Base-by-base conservation (phyloP, 1,140 invertebrate species). In the Bursaphelenchus mucronatus region DNA sequence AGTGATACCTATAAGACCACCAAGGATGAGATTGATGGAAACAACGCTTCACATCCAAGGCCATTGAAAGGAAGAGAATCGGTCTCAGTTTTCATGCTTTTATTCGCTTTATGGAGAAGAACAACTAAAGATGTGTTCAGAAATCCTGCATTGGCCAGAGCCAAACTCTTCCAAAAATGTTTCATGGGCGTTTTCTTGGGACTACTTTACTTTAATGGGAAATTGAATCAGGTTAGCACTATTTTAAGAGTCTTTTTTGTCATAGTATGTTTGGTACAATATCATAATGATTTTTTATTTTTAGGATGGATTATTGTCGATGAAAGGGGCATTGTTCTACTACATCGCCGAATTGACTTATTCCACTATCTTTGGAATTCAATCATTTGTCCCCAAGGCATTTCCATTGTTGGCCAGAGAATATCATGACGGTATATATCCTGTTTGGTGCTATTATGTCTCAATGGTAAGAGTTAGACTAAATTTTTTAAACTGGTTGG, bases 311-410 rank as follows among this genome's bases (percentile, higher is more conserved):
- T 67, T 83, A 6, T 64, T 72, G 52, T 82, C 80, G 67, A 72
- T 82, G 41, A 82, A 82, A 61, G 83, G 83, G 9, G 76, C 78
- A 8, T 68, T 83, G 40, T 84, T 83, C 66, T 76, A 69, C 66
- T 67, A 67, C 49, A 52, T 75, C 45, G 55, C 75, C 10, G 75
- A 76, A 61, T n/a, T 76, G 11, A 75, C 71, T 52, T 47, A 72
- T 51, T 43, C 69, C 3, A 53, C 69, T 30, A 9, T 62, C 6
- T 61, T 72, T 19, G 69, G 64, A 10, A 59, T 71, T 40, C 41
- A 41, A 63, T 61, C 54, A 6, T 69, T 69, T 47, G 61, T 75
- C 66, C 73, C 75, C 5, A 40, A 51, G 8, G 71, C 77, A 45
- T 76, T 69, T 53, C 73, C 75, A 0, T 50, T 79, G 8, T 17